Percentiles rank a stretch among this genome's conserved stretches.
Conservation (phyloP, 2,113 vertebrate species). For the Todiramphus saurophagus region DNA sequence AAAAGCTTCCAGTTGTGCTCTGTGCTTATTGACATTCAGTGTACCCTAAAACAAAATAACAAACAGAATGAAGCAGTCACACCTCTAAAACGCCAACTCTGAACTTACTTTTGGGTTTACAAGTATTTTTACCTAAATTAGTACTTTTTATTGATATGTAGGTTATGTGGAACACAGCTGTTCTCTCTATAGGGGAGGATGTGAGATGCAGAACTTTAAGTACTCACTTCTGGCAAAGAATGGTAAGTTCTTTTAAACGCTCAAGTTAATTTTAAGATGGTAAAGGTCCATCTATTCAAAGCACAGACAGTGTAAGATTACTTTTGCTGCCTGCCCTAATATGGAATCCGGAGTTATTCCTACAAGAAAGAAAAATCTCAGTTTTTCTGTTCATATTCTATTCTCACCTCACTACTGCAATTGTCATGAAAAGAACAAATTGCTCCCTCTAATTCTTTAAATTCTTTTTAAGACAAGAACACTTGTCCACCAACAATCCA, state of each 20-base stretch:
- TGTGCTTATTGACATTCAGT: constrained; percentile 90
- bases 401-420: not conserved
- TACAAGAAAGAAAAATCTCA: not conserved
- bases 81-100: not conserved
- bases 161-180: not conserved
- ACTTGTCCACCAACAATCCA: not conserved
- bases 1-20: constrained; percentile 87
- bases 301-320: not conserved
- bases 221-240: not conserved
- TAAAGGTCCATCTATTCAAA: not conserved
- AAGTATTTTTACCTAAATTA: not conserved
- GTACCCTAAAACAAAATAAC: constrained; percentile 78
- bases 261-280: not conserved
- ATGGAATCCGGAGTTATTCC: not conserved
- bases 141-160: not conserved
- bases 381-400: not conserved
- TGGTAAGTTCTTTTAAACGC: not conserved
- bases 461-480: not conserved
- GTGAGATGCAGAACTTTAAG: not conserved
- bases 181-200: not conserved
- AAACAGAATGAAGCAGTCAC: not conserved
- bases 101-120: not conserved
- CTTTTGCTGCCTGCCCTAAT: not conserved
- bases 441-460: not conserved
- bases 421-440: not conserved